phyloP scores from a whole-genome alignment of 2,797 vertebrate species.

The Chromobotia macracanthus region DNA sequence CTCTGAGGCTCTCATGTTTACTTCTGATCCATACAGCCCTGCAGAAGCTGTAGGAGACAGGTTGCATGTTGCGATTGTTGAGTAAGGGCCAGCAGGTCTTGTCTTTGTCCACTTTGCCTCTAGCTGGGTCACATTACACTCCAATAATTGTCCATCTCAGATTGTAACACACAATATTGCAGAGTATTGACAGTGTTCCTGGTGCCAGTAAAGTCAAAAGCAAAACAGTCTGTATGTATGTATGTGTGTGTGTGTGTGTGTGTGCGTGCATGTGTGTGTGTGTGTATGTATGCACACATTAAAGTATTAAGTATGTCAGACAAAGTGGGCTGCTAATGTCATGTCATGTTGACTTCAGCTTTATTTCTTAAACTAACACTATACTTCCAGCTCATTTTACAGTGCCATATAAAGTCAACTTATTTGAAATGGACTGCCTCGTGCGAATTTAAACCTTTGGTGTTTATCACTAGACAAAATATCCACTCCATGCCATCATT shows the following conservation, averaged over 20 bases:
- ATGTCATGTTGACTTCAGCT: background rate
- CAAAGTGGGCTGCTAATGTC: background rate
- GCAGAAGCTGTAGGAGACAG: background rate
- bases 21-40: background rate
- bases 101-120: background rate
- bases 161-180: background rate
- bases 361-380: background rate
- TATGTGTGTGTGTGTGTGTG: no score
- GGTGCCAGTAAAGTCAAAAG: background rate
- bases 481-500: conserved; percentile 2
- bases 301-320: background rate
- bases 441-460: conserved; percentile 4
- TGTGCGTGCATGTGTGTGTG: no score
- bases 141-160: background rate
- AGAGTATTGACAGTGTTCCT: background rate
- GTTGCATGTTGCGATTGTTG: background rate
- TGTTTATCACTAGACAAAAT: conserved; percentile 44
- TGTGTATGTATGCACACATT: no score
- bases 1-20: background rate
- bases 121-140: conserved; percentile 5
- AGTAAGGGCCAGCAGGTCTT: background rate
- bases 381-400: background rate
- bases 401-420: background rate
- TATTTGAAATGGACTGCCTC: background rate
- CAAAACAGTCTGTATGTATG: no score